Evolutionary conservation across 2,113 vertebrate genomes (phyloP), one percentile per base, ranked within the genome.

Genomic region (Microtus pennsylvanicus): DNA sequence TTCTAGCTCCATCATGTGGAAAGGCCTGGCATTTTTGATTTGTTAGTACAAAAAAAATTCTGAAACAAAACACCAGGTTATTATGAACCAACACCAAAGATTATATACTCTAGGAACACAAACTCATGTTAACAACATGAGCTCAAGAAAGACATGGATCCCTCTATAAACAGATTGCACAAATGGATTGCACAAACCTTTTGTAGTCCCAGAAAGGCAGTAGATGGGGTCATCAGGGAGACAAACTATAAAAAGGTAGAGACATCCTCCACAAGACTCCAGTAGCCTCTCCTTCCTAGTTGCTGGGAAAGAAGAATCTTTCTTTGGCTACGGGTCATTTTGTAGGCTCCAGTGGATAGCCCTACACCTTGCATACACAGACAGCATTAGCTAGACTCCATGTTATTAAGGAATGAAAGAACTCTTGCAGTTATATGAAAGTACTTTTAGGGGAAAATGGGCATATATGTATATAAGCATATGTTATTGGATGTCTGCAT

Each of bases 1-100:
- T 77, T 76, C 87, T 92, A 87, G 50, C 67, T n/a, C 63, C 63
- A 89, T 85, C 1, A 13, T 95, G 55, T 93, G 47, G 55, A 61
- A 96, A 78, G 67, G 10, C 5, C 6, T 93, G 81, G 72, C 38
- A 85, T 14, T 92, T 92, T 81, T 92, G 17, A 52, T 78, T 26
- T 63, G 38, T 61, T 33, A 75, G n/a, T 74, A 50, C 33, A 38
- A 30, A 63, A 72, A 12, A 21, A 17, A 55, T 74, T 42, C 52
- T 89, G 70, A 74, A 89, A 76, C 11, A 35, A 38, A 28, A 35
- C 17, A 65, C 16, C 45, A 61, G 35, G 38, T 74, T 89, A 89
- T 55, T 89, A 26, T 55, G 35, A 74, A n/a, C 35, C 22, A 55
- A 88, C 22, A 55, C 69, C n/a, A 55, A 88, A 76, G 55, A 76